Evolutionary conservation across 2,888 invertebrate species (phyloP), one percentile per base, ranked within the genome.

Genomic region (Eledona agricola): DNA sequence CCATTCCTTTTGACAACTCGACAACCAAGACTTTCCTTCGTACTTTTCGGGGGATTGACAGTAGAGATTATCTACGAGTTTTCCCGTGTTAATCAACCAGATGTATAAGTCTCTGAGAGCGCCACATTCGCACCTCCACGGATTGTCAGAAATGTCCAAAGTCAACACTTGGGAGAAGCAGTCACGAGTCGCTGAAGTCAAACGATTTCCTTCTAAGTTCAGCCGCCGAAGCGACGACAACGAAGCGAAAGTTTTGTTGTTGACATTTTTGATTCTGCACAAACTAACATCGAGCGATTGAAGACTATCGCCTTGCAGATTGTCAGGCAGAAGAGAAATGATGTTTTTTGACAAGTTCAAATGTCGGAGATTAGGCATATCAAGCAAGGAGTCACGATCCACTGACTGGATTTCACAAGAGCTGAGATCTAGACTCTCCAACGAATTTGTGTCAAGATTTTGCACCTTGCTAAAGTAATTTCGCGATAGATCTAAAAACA

Each of bases 61-160:
- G 31, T 84, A 77, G 35, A 88, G 73, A 54, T 79, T 71, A 1
- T 72, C 67, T 3, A 66, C 77, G 0, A 77, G 78, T 58, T 78
- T 77, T 60, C 76, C 78, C 35, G 79, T 80, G 66, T 81, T 85
- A 12, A 76, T 83, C 6, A 89, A 66, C 68, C 77, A 88, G 51
- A 81, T 79, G 60, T 82, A 88, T 65, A 86, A 83, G 4, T 81
- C 78, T 43, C 80, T 78, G 70, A 90, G 82, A 11, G 82, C 79
- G 0, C 64, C 60, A 64, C 90, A 90, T 56, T 88, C 85, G 69
- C 90, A 90, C 52, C 85, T 79, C 90, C 90, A 90, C 59, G 87
- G 86, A 72, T 90, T 90, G 64, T 89, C 88, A 7, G 80, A 80
- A 29, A 90, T 69, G 66, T 82, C 79, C n/a, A 90, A 71, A 42